Evolutionary conservation across 2,888 invertebrate genomes (phyloP).

Genomic region (Hipparchia sbordonii): DNA sequence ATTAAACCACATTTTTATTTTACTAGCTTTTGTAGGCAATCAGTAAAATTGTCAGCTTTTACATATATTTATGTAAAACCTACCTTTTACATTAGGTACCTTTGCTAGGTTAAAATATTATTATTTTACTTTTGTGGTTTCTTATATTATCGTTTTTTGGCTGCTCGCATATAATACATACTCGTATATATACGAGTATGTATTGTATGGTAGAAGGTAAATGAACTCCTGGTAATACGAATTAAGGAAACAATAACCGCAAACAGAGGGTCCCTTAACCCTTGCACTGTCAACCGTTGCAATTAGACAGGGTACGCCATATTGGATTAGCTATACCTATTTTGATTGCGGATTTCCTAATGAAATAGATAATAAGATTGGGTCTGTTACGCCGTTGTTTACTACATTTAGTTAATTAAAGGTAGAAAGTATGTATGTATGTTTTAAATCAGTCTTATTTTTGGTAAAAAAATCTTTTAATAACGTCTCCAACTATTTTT

Average conservation of each 20-base stretch:
- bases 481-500: too few species aligned
- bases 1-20: background rate
- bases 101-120: too few species aligned
- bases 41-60: too few species aligned
- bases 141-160: too few species aligned
- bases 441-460: background rate
- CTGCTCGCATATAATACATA: background rate
- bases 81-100: too few species aligned
- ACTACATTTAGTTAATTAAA: background rate
- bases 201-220: slow-evolving; percentile 52
- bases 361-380: slow-evolving; percentile 22
- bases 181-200: background rate
- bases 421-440: too few species aligned
- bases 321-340: slow-evolving; percentile 46
- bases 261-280: slow-evolving; percentile 73
- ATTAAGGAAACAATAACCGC: slow-evolving; percentile 78
- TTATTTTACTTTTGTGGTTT: too few species aligned
- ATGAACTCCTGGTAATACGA: slow-evolving; percentile 70
- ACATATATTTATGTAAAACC: too few species aligned
- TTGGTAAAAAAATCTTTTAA: too few species aligned
- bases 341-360: slow-evolving; percentile 39
- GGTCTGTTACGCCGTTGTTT: background rate
- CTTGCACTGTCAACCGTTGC: slow-evolving; percentile 59
- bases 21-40: too few species aligned
- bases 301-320: slow-evolving; percentile 55